Evolutionary conservation across 2,113 vertebrate genomes (phyloP), one percentile per base, ranked within the genome.

Genomic region (Aegypius monachus): DNA sequence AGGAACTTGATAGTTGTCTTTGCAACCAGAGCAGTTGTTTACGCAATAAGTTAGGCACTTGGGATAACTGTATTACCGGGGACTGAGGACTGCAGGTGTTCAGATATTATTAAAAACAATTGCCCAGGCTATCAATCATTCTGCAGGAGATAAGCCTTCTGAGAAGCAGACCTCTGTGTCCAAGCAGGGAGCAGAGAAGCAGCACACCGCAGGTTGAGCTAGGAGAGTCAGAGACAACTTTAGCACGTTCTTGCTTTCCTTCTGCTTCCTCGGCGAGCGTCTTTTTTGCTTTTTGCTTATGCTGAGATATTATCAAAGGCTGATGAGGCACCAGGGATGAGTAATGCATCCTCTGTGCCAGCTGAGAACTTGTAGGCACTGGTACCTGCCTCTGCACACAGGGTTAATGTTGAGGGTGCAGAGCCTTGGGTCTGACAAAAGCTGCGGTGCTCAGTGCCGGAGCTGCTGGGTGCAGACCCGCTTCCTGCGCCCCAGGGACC

Each of bases 311-410:
- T 88, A 92, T 91, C 96, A 50, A 38, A 71, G 77, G 75, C 67
- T 93, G 88, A 86, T 63, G 94, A 96, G 92, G 90, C 92, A 86
- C 55, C 4, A 8, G 38, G 90, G 88, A 94, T 97, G 95, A 94
- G 95, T 92, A 90, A 97, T 94, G 63, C 85, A 50, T 29, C 75
- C 50, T 59, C 17, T 50, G 86, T 92, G 92, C 94, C 96, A 97
- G 94, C 86, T 18, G 34, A 65, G 68, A 77, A 59, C 91, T 74
- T 78, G 90, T 63, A 94, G 75, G 88, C 80, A 63, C 85, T 70
- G 86, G 63, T 85, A 86, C 56, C 50, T 86, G 86, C 74, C 48
- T 63, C 48, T 47, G 78, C 61, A 48, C 82, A 83, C 45, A 47
- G 91, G 91, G 93, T 89, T 93, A 77, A 88, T 10, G 26, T 22